Percentiles rank a stretch among this genome's conserved stretches.
phyloP scores from a whole-genome alignment of 2,113 vertebrate genomes.

The Solea solea region DNA sequence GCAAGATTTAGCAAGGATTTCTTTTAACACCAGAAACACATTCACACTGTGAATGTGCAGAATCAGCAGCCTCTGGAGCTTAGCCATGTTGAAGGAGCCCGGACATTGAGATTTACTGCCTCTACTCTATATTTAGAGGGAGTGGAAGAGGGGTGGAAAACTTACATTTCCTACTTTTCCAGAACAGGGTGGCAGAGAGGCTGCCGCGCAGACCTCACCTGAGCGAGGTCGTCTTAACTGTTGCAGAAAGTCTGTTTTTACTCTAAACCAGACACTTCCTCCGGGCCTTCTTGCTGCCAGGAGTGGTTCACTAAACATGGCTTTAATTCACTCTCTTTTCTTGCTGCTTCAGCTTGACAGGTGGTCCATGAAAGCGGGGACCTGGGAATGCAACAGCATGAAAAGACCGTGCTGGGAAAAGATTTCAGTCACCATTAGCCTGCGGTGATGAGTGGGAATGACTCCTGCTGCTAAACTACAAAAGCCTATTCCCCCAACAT shows the following conservation, averaged over 20 bases:
- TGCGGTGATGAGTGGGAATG: conserved; percentile 35
- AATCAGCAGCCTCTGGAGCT: conserved; percentile 42
- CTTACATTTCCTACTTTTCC: conserved; percentile 56
- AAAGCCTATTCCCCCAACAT: conserved; percentile 25
- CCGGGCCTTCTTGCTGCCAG: conserved; percentile 49
- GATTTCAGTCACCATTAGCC: conserved; percentile 33
- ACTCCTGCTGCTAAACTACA: conserved; percentile 25
- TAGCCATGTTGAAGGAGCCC: conserved; percentile 12
- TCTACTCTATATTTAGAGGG: conserved; percentile 49
- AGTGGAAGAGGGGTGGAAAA: conserved; percentile 38
- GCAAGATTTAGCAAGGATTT: conserved; percentile 15
- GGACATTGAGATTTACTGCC: conserved; percentile 38
- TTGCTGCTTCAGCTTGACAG: conserved; percentile 57
- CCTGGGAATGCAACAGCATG: conserved; percentile 38
- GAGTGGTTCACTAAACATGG: conserved; percentile 60
- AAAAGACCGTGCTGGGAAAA: conserved; percentile 31
- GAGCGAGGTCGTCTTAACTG: conserved; percentile 38
- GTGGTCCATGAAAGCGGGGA: conserved; percentile 56
- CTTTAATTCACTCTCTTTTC: conserved; percentile 48
- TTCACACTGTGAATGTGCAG: conserved; percentile 20
- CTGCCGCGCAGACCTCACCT: conserved; percentile 57
- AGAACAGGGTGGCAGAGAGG: conserved; percentile 23
- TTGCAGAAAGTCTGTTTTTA: conserved; percentile 63
- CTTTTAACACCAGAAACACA: conserved; percentile 21
- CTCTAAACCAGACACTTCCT: conserved; percentile 75